Base-by-base conservation (phyloP, 2,888 invertebrate species). In the Idaea straminata region DNA sequence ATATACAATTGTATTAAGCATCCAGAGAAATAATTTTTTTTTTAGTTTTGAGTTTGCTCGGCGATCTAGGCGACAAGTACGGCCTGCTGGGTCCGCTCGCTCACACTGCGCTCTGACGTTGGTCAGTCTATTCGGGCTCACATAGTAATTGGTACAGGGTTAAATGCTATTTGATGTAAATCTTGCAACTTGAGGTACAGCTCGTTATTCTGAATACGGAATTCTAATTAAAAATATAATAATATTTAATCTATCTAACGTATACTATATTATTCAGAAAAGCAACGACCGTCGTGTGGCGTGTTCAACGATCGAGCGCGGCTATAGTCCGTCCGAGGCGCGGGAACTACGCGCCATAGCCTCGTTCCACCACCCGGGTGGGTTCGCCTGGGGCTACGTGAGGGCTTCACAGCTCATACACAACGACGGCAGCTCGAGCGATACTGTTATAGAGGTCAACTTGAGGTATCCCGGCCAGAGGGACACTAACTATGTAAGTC, bases 391-490 rank as follows among this genome's bases (percentile, higher is more conserved):
- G 85, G 98, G 99, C 4, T 97, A 97, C 69, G 93, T 99, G 64
- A 94, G 96, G 84, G 95, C 98, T 96, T 96, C 96, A 13, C 98
- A 99, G 90, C 93, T 98, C 35, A 93, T 97, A n/a, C 96, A 98
- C 86, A 95, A 93, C 72, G 98, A 98, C 85, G 97, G 96, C 62
- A 96, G 97, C 75, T 94, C 95, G 78, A 98, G 98, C 81, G 98
- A 98, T 77, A 98, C 98, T 0, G 94, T 96, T 25, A 94, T 99
- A n/a, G 97, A 98, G 89, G 95, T 98, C 15, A 97, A 98, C 78
- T 85, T 99, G 63, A 90, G 96, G n/a, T 95, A 98, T 87, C 97
- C 98, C 0, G 98, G 98, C 0, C 95, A 95, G 74, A 94, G 96
- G 75, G 97, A 98, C 83, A 93, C 96, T 25, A 98, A 98, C 85